Evolutionary conservation across 2,113 vertebrate genomes (phyloP).

Genomic region (Lophotis ruficrista): DNA sequence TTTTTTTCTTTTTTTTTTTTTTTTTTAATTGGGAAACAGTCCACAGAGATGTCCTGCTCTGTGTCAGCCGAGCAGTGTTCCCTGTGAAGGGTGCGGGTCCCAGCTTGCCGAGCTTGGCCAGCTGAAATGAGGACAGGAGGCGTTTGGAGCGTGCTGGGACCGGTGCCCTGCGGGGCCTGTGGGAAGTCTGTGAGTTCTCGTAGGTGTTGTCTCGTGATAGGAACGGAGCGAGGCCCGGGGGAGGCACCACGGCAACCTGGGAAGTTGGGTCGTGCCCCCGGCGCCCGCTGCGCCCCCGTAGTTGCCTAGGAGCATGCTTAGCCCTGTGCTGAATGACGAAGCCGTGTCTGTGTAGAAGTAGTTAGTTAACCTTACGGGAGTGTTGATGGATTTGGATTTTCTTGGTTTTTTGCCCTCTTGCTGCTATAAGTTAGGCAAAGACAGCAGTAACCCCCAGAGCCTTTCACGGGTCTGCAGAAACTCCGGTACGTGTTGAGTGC

Average conservation of each 20-base stretch:
- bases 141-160: background rate
- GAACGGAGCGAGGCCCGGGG: background rate
- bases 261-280: background rate
- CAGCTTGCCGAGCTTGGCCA: background rate
- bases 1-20: background rate
- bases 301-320: background rate
- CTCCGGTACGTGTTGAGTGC: background rate
- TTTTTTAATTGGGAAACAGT: background rate
- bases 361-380: background rate
- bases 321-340: background rate
- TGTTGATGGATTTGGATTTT: background rate
- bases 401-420: background rate
- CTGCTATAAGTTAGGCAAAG: rapidly evolving
- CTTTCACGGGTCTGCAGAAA: background rate
- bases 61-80: background rate
- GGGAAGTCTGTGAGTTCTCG: background rate
- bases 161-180: background rate
- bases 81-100: background rate
- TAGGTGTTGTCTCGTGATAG: background rate
- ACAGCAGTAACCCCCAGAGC: background rate
- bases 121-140: background rate
- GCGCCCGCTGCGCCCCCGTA: background rate
- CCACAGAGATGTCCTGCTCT: background rate
- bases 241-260: background rate
- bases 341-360: background rate